phyloP scores from a whole-genome alignment of 2,113 vertebrate species.

The Zapus hudsonius region DNA sequence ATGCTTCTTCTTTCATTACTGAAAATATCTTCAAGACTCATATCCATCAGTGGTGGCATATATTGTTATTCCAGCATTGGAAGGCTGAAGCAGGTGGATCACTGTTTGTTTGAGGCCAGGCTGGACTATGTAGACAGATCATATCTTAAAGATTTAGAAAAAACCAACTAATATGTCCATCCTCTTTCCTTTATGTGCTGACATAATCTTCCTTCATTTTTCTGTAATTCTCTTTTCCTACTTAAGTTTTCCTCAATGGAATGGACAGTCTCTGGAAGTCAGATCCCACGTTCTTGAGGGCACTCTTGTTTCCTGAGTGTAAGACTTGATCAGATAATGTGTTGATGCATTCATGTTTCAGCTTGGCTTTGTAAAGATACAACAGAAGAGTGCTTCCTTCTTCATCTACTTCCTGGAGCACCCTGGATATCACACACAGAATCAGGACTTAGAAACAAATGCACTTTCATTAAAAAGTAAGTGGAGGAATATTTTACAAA shows the following conservation, averaged over 20 bases:
- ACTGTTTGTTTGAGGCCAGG: too few relatives aligned
- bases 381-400: not conserved
- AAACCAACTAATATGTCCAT: too few relatives aligned
- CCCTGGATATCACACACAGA: not conserved
- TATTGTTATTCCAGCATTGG: too few relatives aligned
- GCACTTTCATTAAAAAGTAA: not conserved
- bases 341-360: not conserved
- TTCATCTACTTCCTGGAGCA: not conserved
- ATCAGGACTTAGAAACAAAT: not conserved
- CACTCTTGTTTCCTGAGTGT: not conserved
- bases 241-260: accelerated
- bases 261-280: not conserved
- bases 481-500: not conserved
- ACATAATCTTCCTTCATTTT: not conserved
- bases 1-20: not conserved
- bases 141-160: too few relatives aligned
- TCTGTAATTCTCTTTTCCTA: not conserved
- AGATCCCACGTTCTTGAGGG: not conserved
- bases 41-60: not conserved
- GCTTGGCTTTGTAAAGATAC: not conserved
- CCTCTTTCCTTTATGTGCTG: not conserved
- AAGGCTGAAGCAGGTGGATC: not conserved
- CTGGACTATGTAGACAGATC: too few relatives aligned
- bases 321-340: not conserved
- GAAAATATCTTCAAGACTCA: too few relatives aligned